phyloP scores from a whole-genome alignment of 2,797 vertebrate genomes.

The Hippocampus kuda region DNA sequence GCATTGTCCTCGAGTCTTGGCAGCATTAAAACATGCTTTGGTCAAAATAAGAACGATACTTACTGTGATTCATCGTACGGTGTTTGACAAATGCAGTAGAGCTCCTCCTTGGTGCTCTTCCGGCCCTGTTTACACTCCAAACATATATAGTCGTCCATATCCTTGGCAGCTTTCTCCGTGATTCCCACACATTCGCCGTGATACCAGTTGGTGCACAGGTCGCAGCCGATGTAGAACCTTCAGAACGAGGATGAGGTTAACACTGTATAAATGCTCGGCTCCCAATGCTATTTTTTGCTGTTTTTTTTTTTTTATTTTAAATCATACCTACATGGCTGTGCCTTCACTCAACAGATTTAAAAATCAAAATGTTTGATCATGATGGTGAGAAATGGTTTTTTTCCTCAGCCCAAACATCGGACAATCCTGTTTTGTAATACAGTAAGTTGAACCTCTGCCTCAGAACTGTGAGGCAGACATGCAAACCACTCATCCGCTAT shows the following conservation, averaged over 20 bases:
- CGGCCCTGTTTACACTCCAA: slow-evolving; percentile 93
- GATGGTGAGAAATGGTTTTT: no score
- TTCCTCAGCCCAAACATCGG: no score
- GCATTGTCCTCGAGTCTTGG: neutral
- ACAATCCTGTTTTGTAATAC: no score
- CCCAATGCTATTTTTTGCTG: neutral
- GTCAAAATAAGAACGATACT: slow-evolving; percentile 39
- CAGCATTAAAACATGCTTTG: neutral
- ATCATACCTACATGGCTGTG: no score
- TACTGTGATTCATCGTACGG: slow-evolving; percentile 98
- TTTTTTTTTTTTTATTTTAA: no score
- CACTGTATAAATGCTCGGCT: neutral
- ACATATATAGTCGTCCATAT: slow-evolving; percentile 99
- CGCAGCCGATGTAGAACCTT: slow-evolving; percentile 98
- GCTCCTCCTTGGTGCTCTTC: slow-evolving; percentile 91
- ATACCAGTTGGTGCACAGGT: slow-evolving; percentile 98
- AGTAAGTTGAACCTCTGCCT: no score
- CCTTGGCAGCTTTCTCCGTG: slow-evolving; percentile 97
- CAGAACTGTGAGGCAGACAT: no score
- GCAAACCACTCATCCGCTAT: no score
- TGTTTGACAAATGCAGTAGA: slow-evolving; percentile 98
- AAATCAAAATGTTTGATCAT: no score
- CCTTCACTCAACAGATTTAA: no score
- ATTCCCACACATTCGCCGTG: slow-evolving; percentile 97
- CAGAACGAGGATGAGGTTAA: neutral